Conservation (phyloP, 2,888 invertebrate genomes). For the Drosophila subsilvestris region DNA sequence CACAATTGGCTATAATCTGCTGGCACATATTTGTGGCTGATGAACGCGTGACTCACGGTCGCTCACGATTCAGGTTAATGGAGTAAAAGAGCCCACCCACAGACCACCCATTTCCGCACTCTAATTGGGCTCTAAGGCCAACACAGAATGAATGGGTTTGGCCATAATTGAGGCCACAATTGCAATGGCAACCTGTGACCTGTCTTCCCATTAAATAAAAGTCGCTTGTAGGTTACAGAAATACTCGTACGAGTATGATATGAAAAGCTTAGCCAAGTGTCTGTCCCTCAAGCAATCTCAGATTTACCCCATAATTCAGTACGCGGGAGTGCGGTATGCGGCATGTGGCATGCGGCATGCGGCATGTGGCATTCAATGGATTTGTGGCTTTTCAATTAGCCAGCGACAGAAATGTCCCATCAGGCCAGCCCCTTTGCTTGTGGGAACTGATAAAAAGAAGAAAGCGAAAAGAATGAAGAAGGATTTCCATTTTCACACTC, state of each 20-base stretch:
- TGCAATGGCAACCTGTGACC: neutral
- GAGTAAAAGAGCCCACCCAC: neutral
- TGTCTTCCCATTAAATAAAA: conserved; percentile 6
- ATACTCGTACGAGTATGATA: too few relatives aligned
- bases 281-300: too few relatives aligned
- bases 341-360: too few relatives aligned
- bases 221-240: neutral
- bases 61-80: too few relatives aligned
- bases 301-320: too few relatives aligned
- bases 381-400: conserved; percentile 34
- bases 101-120: too few relatives aligned
- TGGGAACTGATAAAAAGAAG: too few relatives aligned
- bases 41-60: conserved; percentile 1
- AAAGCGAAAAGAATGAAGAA: conserved; percentile 14
- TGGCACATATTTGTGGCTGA: neutral
- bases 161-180: too few relatives aligned
- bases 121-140: too few relatives aligned
- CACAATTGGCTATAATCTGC: conserved; percentile 28
- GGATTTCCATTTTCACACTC: conserved; percentile 33
- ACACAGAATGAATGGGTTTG: too few relatives aligned
- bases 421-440: neutral
- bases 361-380: conserved; percentile 1
- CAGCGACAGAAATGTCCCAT: conserved; percentile 21
- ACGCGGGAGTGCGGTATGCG: too few relatives aligned
- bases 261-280: too few relatives aligned